phyloP scores from a whole-genome alignment of 1,140 invertebrate species.

The Formica exsecta region DNA sequence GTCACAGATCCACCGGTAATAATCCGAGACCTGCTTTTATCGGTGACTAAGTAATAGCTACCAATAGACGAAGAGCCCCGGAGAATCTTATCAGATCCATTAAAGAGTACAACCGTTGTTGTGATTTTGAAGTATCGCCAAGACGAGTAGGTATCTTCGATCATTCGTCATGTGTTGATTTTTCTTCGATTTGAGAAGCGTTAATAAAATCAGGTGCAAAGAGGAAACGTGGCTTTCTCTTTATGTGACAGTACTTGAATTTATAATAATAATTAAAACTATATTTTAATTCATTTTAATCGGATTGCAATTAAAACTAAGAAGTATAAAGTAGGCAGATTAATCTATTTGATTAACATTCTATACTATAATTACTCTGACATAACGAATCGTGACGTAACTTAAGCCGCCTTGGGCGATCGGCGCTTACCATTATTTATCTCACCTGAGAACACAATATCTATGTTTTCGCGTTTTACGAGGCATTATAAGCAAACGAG shows the following conservation, averaged over 20 bases:
- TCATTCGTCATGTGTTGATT: constrained; percentile 63
- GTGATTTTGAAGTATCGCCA: constrained; percentile 70
- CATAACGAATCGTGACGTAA: neutral
- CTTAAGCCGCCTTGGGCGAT: neutral
- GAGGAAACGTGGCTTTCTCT: neutral
- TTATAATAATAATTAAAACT: constrained; percentile 5
- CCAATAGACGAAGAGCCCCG: constrained; percentile 73
- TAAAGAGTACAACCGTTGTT: constrained; percentile 74
- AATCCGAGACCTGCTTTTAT: constrained; percentile 74
- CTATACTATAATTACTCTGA: neutral
- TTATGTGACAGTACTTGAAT: neutral
- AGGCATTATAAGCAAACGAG: constrained; percentile 33
- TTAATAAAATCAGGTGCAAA: constrained; percentile 57
- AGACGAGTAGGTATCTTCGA: constrained; percentile 62
- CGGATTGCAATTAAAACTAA: neutral
- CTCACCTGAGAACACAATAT: neutral
- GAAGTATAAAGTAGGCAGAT: neutral
- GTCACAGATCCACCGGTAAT: constrained; percentile 75
- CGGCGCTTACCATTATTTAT: constrained; percentile 21
- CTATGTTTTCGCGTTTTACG: constrained; percentile 33
- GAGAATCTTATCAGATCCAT: constrained; percentile 77
- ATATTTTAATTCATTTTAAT: neutral
- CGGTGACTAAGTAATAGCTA: constrained; percentile 80
- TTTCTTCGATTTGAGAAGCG: constrained; percentile 15
- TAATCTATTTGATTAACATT: neutral